Base-by-base conservation (phyloP, 2,113 vertebrate species). In the Maccullochella peelii region DNA sequence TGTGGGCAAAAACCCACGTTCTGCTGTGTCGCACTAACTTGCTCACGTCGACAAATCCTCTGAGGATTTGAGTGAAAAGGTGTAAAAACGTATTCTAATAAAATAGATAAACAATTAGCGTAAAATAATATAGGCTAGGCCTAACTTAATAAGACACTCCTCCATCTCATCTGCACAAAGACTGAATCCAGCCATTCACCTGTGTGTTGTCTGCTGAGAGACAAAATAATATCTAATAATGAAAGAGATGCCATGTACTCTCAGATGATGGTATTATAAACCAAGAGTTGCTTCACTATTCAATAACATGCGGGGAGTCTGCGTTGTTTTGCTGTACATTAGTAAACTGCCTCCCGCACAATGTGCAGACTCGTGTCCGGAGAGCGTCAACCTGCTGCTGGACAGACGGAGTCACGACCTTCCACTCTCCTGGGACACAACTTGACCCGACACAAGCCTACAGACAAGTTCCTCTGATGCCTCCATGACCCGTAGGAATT, bases 371-470 rank as follows among this genome's bases (percentile, higher is more conserved):
- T 75, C 9, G 6, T 68, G 80, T 88, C 81, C 78, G 1, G 40
- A 79, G 42, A 72, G 27, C n/a, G 1, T 54, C 50, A 27, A 50
- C 66, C 71, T 62, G 76, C 75, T 50, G 82, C 74, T 50, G 88
- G 83, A 70, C 73, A 79, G 20, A 77, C 40, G 33, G 54, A 77
- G 91, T 90, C 80, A 23, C 73, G 92, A 92, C 91, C 93, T 91
- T 59, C 88, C 25, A 38, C 76, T 83, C 87, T 86, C 77, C 57
- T 4, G 84, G 83, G 90, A 91, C 79, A 61, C 79, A 69, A 57
- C 14, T 59, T 92, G 93, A 89, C 87, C 88, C 40, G 71, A 14
- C 88, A 91, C 89, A 85, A 91, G 87, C 80, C 81, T 1, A 33
- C 58, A 25, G 88, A 86, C 84, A 77, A 85, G 86, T 69, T 79